Evolutionary conservation across 2,113 vertebrate species (phyloP), one percentile per base, ranked within the genome.

Genomic region (Chaetorhynchus papuensis): DNA sequence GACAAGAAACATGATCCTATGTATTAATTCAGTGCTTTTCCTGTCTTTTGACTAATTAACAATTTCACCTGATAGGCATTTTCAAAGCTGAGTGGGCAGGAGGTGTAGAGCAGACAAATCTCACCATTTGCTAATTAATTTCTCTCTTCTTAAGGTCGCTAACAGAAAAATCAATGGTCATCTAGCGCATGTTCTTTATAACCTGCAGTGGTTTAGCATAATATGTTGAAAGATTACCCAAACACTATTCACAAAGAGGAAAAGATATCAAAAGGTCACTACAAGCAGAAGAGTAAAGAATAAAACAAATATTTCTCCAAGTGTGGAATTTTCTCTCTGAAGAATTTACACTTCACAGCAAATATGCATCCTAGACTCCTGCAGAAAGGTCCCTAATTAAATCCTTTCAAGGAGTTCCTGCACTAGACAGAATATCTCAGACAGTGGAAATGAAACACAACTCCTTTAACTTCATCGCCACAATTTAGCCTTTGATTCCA

Each of bases 101-200:
- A 95, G 39, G 19, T 85, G 18, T 61, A 77, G 6, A 89, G 54
- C 56, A 94, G 87, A 89, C 42, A 94, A 87, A 91, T 95, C 66
- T 45, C 66, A 57, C 37, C 80, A 66, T 59, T 96, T 92, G 42
- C 59, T 94, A 94, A 93, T 96, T 96, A 96, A 76, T 91, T 96
- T 93, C 19, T 81, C 59, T 87, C 45, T 54, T 87, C 86, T 82
- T 90, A 74, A 83, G 74, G 94, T 61, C 71, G 54, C 56, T 84
- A 83, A 92, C 6, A 6, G 74, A 92, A 96, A 93, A 91, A 95
- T 83, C 94, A 93, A 70, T 90, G 63, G 77, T 92, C 83, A 63
- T 83, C 89, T 85, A 68, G 24, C 28, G 27, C 47, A 42, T 22
- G 61, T 59, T 81, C 57, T 66, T 76, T 94, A 72, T 87, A 77